Evolutionary conservation across 2,888 invertebrate genomes (phyloP), one percentile per base, ranked within the genome.

Genomic region (Hecatera dysodea): DNA sequence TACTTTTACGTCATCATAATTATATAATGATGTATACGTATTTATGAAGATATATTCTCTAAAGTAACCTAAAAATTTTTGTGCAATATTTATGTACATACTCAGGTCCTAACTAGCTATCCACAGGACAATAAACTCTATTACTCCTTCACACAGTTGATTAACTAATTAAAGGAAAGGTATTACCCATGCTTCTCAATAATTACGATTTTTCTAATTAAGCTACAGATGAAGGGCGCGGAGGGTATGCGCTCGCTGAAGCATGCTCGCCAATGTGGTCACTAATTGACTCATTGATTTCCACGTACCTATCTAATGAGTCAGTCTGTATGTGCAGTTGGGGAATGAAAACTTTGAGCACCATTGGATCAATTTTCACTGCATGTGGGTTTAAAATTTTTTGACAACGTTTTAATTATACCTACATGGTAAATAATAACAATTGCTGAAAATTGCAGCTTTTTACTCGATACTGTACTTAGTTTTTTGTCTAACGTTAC

Each of bases 201-300:
- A 77, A 75, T 75, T 62, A 57, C 33, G 39, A 0, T 44, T 76
- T 74, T 75, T 63, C 48, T 60, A 64, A 72, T 60, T 72, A 64
- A 61, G 29, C 50, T 17, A 50, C 72, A 78, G 48, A 50, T 15
- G 52, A 36, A 24, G 57, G 52, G 64, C 36, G 72, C 50, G 48
- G 36, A 39, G 36, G 53, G 44, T 24, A 53, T 53, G 71, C 70
- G 81, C 24, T 65, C 77, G 67, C 36, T 81, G 57, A 62, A 79
- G 77, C 67, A 57, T 67, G 24, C 61, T 67, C 50, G 56, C 60
- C 78, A 76, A 55, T 80, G 78, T 67, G 78, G 67, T 70, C 67
- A 78, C 78, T 81, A 78, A 81, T 83, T 84, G 81, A 86, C 87
- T 90, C 89, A 92, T 91, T 92, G 90, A 90, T 90, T 89, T 65